phyloP scores from a whole-genome alignment of 2,113 vertebrate genomes.

The Entomyzon cyanotis region DNA sequence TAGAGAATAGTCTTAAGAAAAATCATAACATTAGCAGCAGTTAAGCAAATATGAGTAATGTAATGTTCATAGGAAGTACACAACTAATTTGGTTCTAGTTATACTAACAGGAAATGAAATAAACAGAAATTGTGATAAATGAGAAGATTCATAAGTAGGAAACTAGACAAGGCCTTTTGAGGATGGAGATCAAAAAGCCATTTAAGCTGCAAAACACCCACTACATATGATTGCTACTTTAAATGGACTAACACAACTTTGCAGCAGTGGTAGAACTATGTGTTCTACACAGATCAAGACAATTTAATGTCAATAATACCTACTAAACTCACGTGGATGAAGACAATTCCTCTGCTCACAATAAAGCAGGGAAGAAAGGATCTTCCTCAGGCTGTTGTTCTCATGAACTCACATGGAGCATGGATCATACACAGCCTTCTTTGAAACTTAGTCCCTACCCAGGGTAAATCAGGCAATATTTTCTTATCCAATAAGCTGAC shows the following conservation, averaged over 20 bases:
- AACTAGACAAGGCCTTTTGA: not conserved
- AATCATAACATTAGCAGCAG: not conserved
- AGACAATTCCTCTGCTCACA: not conserved
- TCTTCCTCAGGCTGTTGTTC: not conserved
- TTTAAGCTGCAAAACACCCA: not conserved
- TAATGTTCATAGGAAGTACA: not conserved
- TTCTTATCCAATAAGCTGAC: not conserved
- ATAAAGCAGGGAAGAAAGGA: not conserved
- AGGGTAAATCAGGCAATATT: not conserved
- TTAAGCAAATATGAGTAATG: not conserved
- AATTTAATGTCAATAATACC: not conserved
- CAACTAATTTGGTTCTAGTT: not conserved
- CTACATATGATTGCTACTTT: not conserved
- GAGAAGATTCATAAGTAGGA: slow-evolving; percentile 20
- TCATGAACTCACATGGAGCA: not conserved
- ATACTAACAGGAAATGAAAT: slow-evolving; percentile 35
- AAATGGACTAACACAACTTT: not conserved
- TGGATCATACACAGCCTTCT: not conserved
- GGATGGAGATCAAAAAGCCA: not conserved
- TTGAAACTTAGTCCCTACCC: not conserved
- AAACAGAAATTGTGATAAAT: slow-evolving; percentile 26
- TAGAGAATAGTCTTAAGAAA: not conserved
- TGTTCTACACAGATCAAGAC: not conserved
- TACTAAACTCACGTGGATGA: not conserved
- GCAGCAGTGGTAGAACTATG: not conserved